Base-by-base conservation (phyloP, 2,888 invertebrate genomes). In the Lacanobia oleracea region DNA sequence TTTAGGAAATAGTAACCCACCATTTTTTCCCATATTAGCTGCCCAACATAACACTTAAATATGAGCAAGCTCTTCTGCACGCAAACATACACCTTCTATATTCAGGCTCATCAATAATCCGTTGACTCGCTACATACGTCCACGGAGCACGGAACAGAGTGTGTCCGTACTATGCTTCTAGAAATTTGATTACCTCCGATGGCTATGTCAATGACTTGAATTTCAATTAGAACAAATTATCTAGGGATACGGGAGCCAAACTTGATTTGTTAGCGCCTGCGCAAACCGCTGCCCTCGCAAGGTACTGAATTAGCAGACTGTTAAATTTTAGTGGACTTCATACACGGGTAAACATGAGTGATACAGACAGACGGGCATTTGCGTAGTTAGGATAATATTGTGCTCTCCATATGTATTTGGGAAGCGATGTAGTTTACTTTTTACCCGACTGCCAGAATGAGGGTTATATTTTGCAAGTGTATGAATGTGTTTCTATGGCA, bases 181-280 rank as follows among this genome's bases (percentile, higher is more conserved):
- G 92, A 91, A 94, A 96, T 95, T 96, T 94, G 95, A 96, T 96
- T 96, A 96, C 93, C 92, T 87, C 93, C 92, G 94, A 93, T 95
- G 94, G 93, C 94, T 96, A 96, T 95, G 96, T 96, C 96, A 96
- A 96, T 96, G 97, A 97, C 96, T 97, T 96, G 97, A 97, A 97
- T 97, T 97, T 97, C 97, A 97, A 97, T 97, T 97, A 97, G 95
- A 94, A 95, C 95, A 95, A 94, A 96, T 95, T 95, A 95, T 94
- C 96, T 96, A 96, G 95, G 96, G 95, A 95, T 93, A 91, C 91
- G 91, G 88, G 90, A 90, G 86, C 90, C 90, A 93, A 95, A 95
- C 95, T 94, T 93, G 95, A 95, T 95, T 95, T 95, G 94, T 91
- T 89, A 89, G 91, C 93, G 92, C 92, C 90, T 87, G 91, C 92